Conservation (phyloP, 1,140 invertebrate genomes). For the Tribolium madens region DNA sequence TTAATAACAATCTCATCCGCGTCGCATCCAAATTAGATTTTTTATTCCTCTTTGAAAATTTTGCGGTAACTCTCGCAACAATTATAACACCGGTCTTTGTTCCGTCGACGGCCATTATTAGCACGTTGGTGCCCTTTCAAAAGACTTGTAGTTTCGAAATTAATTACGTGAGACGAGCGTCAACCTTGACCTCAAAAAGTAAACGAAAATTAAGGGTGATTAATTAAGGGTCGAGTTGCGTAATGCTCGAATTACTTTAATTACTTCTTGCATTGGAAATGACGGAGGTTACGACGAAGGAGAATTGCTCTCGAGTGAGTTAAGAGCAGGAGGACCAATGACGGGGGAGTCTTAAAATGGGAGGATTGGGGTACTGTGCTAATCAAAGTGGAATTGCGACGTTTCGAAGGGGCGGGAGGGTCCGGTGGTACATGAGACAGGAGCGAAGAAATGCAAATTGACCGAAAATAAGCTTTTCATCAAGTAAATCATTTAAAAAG, state of each 20-base stretch:
- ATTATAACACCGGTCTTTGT: slow-evolving; percentile 23
- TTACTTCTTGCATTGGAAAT: slow-evolving; percentile 17
- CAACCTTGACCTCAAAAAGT: not conserved
- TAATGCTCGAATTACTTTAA: slow-evolving; percentile 24
- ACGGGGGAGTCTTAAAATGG: not conserved
- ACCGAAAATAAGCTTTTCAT: too few relatives aligned
- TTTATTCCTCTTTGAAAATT: slow-evolving; percentile 2
- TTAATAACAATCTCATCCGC: too few relatives aligned
- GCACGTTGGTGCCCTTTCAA: slow-evolving; percentile 2
- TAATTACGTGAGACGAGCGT: slow-evolving; percentile 2
- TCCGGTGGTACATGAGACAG: too few relatives aligned
- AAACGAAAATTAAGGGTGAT: slow-evolving; percentile 8
- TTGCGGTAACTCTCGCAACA: not conserved
- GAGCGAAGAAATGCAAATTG: too few relatives aligned
- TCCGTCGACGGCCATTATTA: slow-evolving; percentile 16
- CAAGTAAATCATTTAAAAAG: too few relatives aligned
- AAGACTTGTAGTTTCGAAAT: slow-evolving; percentile 19
- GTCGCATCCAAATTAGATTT: not conserved
- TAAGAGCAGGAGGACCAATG: slow-evolving; percentile 7
- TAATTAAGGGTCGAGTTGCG: slow-evolving; percentile 9
- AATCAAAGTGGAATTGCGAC: slow-evolving; percentile 12
- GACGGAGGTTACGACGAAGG: not conserved
- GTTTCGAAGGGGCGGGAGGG: too few relatives aligned
- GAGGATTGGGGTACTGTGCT: not conserved
- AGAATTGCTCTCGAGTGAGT: slow-evolving; percentile 1